Evolutionary conservation across 2,797 vertebrate genomes (phyloP), one percentile per base, ranked within the genome.

Genomic region (Esox masquinongy): DNA sequence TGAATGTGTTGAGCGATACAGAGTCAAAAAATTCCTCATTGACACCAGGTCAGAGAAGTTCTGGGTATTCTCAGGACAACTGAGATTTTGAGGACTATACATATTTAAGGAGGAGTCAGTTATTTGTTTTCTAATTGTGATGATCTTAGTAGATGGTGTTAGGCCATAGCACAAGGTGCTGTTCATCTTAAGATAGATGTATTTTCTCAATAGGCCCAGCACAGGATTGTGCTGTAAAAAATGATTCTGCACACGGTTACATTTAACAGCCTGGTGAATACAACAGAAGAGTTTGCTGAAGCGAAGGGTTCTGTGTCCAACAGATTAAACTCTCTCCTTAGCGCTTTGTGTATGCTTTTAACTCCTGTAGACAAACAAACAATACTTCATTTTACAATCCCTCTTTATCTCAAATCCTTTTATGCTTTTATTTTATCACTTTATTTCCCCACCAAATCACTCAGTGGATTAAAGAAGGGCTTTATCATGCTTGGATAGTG

Each of bases 401-500:
- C 69, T 31, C 73, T 68, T 36, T 80, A 79, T 88, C 79, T 88
- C 75, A 83, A 84, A 86, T 84, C 80, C 84, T 68, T 43, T 19
- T n/a, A 43, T 83, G 80, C 84, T 68, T 43, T 36, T 22, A 68
- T 86, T 82, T 83, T 79, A 31, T 31, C 29, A 31, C 29, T 82
- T 80, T 69, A 82, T 87, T 84, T 88, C 76, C 76, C 63, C 68
- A 61, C 14, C 77, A 87, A 90, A 88, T 82, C 49, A 4, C 77
- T 78, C 76, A 68, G 68, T 79, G 85, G 88, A 85, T 88, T 89
- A 88, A 79, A 87, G 81, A 83, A 88, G 79, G 79, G 84, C 86
- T 88, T 90, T 86, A 79, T 82, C 83, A 85, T 87, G 88, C 85
- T 89, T 72, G 78, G 78, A 75, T 77, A 79, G 84, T 89, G 80